phyloP scores from a whole-genome alignment of 2,888 invertebrate genomes.

The Galerucella calmariensis region DNA sequence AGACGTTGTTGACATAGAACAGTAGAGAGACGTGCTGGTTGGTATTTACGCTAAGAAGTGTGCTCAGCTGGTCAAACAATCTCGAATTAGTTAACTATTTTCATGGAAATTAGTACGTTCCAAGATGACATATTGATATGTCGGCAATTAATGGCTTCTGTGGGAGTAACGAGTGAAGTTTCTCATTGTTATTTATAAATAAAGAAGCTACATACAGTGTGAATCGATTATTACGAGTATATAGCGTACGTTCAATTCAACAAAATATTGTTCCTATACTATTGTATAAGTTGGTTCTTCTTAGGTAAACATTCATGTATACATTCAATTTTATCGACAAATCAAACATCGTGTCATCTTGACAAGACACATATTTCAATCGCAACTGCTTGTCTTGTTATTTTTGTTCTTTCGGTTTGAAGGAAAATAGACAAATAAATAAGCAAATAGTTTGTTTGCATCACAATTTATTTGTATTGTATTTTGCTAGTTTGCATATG shows the following conservation, averaged over 20 bases:
- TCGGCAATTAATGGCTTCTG: conserved; percentile 22
- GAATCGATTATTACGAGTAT: not conserved
- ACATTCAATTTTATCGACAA: conserved; percentile 29
- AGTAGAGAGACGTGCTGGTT: conserved; percentile 55
- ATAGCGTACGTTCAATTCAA: not conserved
- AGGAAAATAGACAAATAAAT: conserved; percentile 29
- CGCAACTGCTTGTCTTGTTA: conserved; percentile 13
- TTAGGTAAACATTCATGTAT: conserved; percentile 28
- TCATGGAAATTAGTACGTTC: conserved; percentile 31
- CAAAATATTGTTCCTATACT: not conserved
- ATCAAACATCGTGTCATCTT: conserved; percentile 32
- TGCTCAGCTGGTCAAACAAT: conserved; percentile 57
- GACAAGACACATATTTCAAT: conserved; percentile 27
- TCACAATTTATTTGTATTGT: not conserved
- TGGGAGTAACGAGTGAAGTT: not conserved
- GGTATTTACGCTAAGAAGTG: conserved; percentile 57
- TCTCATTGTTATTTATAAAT: not conserved
- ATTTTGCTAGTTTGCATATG: conserved; percentile 17
- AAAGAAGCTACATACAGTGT: not conserved
- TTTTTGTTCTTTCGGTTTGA: conserved; percentile 23
- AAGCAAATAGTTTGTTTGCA: conserved; percentile 17
- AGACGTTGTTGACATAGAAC: conserved; percentile 55
- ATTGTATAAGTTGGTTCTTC: conserved; percentile 9
- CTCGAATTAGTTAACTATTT: conserved; percentile 41
- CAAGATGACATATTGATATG: conserved; percentile 32